Evolutionary conservation across 2,888 invertebrate genomes (phyloP).

Genomic region (Apeira syringaria): DNA sequence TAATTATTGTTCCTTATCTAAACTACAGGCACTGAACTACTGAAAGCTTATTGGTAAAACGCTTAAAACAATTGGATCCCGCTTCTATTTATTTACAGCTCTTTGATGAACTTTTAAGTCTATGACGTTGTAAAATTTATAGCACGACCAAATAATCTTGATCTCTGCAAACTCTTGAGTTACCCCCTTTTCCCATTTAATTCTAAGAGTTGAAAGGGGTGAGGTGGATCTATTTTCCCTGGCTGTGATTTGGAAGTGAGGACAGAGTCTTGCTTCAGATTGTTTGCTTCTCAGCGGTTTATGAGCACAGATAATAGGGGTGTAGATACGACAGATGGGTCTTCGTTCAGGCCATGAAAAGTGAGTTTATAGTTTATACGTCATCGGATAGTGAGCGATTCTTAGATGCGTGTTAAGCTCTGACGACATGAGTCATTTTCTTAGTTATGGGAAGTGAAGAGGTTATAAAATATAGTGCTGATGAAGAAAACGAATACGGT

Average conservation of each 20-base stretch:
- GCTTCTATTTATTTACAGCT: conserved; percentile 60
- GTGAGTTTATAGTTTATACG: conserved; percentile 26
- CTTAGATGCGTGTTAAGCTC: not conserved
- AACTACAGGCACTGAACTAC: conserved; percentile 32
- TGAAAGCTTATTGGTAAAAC: conserved; percentile 30
- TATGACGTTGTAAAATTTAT: conserved; percentile 58
- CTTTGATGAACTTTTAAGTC: conserved; percentile 69
- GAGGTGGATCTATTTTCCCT: conserved; percentile 38
- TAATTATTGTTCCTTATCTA: conserved; percentile 27
- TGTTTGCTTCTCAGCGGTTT: conserved; percentile 71
- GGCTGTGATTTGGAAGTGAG: conserved; percentile 56
- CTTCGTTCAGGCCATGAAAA: conserved; percentile 47
- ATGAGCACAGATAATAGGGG: conserved; percentile 68
- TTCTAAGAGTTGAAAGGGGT: conserved; percentile 24
- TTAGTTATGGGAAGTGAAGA: not conserved
- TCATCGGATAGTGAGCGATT: not conserved
- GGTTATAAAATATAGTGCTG: not conserved
- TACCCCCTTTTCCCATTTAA: conserved; percentile 2
- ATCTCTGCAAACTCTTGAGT: conserved; percentile 26
- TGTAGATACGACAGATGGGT: conserved; percentile 67
- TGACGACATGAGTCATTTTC: not conserved
- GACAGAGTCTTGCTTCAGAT: conserved; percentile 59
- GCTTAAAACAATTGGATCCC: conserved; percentile 29
- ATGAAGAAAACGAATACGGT: no score
- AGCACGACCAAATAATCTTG: conserved; percentile 41